Conservation (phyloP, 1,140 invertebrate genomes). For the Tribolium castaneum region DNA sequence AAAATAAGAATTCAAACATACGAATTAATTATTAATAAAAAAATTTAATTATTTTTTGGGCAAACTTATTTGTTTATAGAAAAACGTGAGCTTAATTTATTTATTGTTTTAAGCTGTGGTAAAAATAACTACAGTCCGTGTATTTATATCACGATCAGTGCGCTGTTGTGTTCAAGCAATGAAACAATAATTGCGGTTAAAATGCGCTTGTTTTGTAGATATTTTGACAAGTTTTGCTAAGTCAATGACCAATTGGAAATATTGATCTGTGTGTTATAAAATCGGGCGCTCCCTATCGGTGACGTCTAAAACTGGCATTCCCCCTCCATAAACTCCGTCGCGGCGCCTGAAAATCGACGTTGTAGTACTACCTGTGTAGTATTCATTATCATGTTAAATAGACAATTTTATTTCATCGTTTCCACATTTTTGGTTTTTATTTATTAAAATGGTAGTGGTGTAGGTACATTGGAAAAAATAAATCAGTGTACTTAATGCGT, state of each 20-base stretch:
- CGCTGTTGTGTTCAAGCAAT: no score
- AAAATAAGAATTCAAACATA: no score
- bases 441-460: conserved; percentile 2
- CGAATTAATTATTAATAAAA: no score
- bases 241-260: conserved; percentile 46
- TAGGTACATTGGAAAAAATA: not conserved
- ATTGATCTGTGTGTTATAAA: conserved; percentile 37
- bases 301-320: conserved; percentile 26
- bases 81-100: no score
- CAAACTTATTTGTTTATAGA: no score
- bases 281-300: conserved; percentile 41
- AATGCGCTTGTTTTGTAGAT: no score
- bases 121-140: no score
- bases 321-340: conserved; percentile 23
- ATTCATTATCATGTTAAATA: conserved; percentile 40
- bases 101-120: no score
- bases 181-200: no score
- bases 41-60: no score
- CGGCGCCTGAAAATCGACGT: conserved; percentile 51
- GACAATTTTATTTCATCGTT: conserved; percentile 21
- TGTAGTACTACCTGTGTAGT: conserved; percentile 40
- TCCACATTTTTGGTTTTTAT: conserved; percentile 15
- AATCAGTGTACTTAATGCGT: not conserved
- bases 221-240: not conserved
- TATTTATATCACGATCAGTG: no score